Evolutionary conservation across 2,113 vertebrate genomes (phyloP), one percentile per base, ranked within the genome.

Genomic region (Nettapus auritus): DNA sequence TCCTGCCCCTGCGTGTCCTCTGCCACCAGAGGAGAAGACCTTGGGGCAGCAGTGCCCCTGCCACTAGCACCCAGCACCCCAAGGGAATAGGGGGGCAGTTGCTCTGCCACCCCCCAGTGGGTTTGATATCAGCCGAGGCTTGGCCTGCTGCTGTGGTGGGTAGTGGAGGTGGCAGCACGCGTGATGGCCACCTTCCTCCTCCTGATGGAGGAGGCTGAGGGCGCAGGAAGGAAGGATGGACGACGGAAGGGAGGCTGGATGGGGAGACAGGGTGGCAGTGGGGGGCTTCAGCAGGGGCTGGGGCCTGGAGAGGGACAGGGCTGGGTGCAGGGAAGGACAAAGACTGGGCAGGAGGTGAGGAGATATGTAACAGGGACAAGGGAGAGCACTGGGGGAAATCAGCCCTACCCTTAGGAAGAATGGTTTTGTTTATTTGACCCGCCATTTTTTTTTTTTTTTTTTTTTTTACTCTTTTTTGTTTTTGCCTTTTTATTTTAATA

Each of bases 11-110:
- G 36, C 0, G 2, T 83, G 64, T 42, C 56, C 73, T 2, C 4
- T 82, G 64, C 36, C 63, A 42, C 8, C 4, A 1, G 1, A 34
- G 6, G 18, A 80, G 13, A 64, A 23, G 13, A 70, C 40, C 82
- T 29, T 0, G 0, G 29, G 12, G 34, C 40, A 0, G 0, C 42
- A 18, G 20, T 8, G 14, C 46, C 36, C 34, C 29, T 85, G 67
- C 38, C 48, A 60, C 29, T 6, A 18, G 34, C 8, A 1, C n/a
- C 31, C 31, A 14, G 25, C 6, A 7, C 31, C 40, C 42, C 2
- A 3, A 33, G 33, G 13, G 16, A 63, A 63, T 12, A 88, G 7
- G 4, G 12, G 55, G 60, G 15, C 3, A 1, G 38, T 15, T 5
- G 21, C 20, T 88, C 62, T 86, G 13, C 53, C 36, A 70, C 77